These are phyloP conservation scores for Xylota sylvarum DNA, from an alignment of 2,888 invertebrate species.

Conservation along the genomic window DNA sequence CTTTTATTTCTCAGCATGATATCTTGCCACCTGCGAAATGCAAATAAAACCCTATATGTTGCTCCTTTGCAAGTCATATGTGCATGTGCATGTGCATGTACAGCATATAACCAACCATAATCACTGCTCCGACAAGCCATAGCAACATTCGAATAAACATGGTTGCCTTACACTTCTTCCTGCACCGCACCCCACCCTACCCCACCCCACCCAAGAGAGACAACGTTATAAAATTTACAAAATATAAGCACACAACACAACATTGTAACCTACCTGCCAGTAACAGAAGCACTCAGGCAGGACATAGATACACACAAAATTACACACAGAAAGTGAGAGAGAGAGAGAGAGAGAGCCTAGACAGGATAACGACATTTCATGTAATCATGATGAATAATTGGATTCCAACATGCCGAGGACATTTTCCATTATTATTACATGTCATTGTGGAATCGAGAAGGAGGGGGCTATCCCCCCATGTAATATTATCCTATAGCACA, in stretches of 20 bases:
- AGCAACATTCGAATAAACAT: slow-evolving; percentile 28
- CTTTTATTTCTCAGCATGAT: slow-evolving; percentile 55
- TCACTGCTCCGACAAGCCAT: slow-evolving; percentile 39
- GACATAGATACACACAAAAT: slow-evolving; percentile 40
- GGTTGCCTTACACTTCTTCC: slow-evolving; percentile 1
- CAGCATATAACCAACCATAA: slow-evolving; percentile 38
- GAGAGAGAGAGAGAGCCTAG: slow-evolving; percentile 35
- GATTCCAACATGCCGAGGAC: slow-evolving; percentile 76
- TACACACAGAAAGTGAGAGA: neutral
- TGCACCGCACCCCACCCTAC: neutral
- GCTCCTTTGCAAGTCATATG: slow-evolving; percentile 9
- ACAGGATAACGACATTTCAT: slow-evolving; percentile 76
- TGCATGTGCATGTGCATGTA: slow-evolving; percentile 28
- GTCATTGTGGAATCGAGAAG: slow-evolving; percentile 62
- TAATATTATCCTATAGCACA: slow-evolving; percentile 41
- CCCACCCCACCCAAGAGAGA: neutral
- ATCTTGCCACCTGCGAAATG: slow-evolving; percentile 53
- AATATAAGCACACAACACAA: slow-evolving; percentile 50
- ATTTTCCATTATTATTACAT: slow-evolving; percentile 77
- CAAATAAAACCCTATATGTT: slow-evolving; percentile 46
- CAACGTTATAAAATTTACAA: slow-evolving; percentile 66
- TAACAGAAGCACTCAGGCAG: slow-evolving; percentile 69
- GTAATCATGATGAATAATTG: slow-evolving; percentile 77
- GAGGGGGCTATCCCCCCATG: slow-evolving; percentile 4
- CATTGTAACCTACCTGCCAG: slow-evolving; percentile 67